These are phyloP conservation scores for Patella caerulea DNA, from an alignment of 2,888 invertebrate genomes.

Conservation along the genomic window DNA sequence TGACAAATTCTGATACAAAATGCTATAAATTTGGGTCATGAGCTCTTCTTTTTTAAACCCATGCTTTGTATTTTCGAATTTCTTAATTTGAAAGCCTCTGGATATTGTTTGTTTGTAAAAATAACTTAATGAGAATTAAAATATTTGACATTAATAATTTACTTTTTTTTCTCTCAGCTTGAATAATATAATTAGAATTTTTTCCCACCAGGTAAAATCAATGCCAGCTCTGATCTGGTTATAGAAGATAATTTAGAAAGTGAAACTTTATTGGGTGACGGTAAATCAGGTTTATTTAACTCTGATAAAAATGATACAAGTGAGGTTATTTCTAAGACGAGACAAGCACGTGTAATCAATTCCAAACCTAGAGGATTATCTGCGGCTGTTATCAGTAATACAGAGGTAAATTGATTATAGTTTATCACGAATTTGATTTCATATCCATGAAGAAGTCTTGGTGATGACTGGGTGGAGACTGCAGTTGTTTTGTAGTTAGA, in stretches of 20 bases:
- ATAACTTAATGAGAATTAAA: too few species aligned
- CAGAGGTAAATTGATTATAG: constrained; percentile 45
- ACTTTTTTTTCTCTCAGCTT: too few species aligned
- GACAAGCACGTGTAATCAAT: constrained; percentile 43
- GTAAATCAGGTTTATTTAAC: constrained; percentile 54
- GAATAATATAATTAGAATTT: neutral
- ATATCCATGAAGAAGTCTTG: too few species aligned
- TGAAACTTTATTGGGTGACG: constrained; percentile 61
- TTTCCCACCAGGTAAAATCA: neutral
- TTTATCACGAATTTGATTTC: neutral
- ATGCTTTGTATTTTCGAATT: too few species aligned
- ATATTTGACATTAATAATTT: too few species aligned
- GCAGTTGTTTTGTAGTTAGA: too few species aligned
- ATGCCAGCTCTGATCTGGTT: constrained; percentile 48
- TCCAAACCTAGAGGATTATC: constrained; percentile 50
- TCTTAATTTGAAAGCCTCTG: too few species aligned
- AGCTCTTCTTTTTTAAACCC: too few species aligned
- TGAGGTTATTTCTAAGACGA: constrained; percentile 37
- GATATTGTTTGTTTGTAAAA: too few species aligned
- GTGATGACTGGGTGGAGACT: too few species aligned
- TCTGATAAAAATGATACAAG: constrained; percentile 36
- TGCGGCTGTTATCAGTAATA: constrained; percentile 53
- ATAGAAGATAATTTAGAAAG: constrained; percentile 65
- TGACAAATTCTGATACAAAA: too few species aligned
- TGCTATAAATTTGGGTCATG: too few species aligned